phyloP scores from a whole-genome alignment of 1,140 invertebrate genomes.

The Rhyacophila brunnea region DNA sequence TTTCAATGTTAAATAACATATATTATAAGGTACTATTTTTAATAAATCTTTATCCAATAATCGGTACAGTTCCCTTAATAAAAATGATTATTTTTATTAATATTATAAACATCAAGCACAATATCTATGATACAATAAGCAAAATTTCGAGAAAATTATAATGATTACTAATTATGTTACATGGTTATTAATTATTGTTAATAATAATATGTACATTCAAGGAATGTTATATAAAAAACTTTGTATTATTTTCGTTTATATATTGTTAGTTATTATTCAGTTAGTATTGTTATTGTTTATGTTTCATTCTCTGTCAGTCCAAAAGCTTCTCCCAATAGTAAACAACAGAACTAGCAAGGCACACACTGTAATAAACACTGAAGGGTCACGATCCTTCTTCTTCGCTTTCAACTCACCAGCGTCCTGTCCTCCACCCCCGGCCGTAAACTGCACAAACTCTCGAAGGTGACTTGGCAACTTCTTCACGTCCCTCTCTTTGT shows the following conservation, averaged over 20 bases:
- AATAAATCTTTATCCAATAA: no score
- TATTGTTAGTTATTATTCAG: slow-evolving; percentile 10
- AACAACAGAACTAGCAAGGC: slow-evolving; percentile 49
- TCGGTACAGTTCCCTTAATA: no score
- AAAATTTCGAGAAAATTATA: no score
- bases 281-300: slow-evolving; percentile 9
- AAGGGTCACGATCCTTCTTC: background rate
- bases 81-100: no score
- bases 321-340: slow-evolving; percentile 46
- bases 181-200: no score
- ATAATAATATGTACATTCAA: no score
- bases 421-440: slow-evolving; percentile 54
- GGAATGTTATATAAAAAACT: no score
- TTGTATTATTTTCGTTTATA: background rate
- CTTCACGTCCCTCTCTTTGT: slow-evolving; percentile 58
- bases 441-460: slow-evolving; percentile 67
- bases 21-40: no score
- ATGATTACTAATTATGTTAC: no score
- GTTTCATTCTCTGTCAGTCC: slow-evolving; percentile 13
- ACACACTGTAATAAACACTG: slow-evolving; percentile 48
- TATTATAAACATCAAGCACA: no score
- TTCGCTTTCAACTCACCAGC: slow-evolving; percentile 51
- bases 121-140: no score
- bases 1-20: no score
- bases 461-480: slow-evolving; percentile 71